phyloP scores from a whole-genome alignment of 2,888 invertebrate genomes.

The Yponomeuta plumbellus region DNA sequence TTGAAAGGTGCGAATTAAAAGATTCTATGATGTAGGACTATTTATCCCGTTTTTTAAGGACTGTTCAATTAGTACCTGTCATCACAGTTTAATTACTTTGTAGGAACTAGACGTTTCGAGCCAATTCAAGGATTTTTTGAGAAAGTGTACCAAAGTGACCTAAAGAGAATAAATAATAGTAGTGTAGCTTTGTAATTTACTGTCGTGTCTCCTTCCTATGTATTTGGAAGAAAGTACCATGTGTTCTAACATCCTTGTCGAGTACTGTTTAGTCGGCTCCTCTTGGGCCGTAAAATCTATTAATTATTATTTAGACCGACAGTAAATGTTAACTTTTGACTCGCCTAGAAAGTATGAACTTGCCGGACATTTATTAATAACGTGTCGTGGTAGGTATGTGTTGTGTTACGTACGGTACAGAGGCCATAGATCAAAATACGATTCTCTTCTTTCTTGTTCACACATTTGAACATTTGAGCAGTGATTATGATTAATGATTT shows the following conservation, averaged over 20 bases:
- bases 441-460: background rate
- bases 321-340: slow-evolving; percentile 1
- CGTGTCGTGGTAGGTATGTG: background rate
- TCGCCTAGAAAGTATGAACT: background rate
- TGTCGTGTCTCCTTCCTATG: background rate
- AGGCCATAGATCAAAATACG: background rate
- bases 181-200: too few relatives aligned
- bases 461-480: background rate
- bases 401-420: background rate
- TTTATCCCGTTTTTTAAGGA: too few relatives aligned
- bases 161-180: too few relatives aligned
- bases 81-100: too few relatives aligned
- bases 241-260: background rate
- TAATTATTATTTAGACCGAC: background rate
- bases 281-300: background rate
- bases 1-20: too few relatives aligned
- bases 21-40: too few relatives aligned
- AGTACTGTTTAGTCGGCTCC: background rate
- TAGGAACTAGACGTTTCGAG: too few relatives aligned
- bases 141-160: too few relatives aligned
- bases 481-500: background rate
- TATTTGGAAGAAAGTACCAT: background rate
- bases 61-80: too few relatives aligned
- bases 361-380: background rate
- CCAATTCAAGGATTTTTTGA: too few relatives aligned